These are phyloP conservation scores for Hyles euphorbiae DNA, from an alignment of 1,140 invertebrate species.

Conservation along the genomic window DNA sequence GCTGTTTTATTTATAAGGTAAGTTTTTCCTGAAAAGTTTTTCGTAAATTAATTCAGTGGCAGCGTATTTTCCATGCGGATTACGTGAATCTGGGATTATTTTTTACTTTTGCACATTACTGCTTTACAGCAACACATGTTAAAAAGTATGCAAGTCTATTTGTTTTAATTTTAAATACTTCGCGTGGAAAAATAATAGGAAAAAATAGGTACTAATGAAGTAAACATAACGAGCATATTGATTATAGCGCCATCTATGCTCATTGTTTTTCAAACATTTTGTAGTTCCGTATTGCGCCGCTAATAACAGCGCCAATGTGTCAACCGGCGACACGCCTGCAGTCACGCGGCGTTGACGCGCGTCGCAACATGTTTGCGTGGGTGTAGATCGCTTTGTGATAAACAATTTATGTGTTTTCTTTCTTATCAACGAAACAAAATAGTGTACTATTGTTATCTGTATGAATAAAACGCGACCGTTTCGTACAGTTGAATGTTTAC, in stretches of 20 bases:
- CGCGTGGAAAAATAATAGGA: too few relatives aligned
- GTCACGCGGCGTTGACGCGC: conserved; percentile 71
- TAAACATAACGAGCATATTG: conserved; percentile 12
- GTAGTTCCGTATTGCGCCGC: conserved; percentile 35
- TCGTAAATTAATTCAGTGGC: background rate
- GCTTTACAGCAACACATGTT: too few relatives aligned
- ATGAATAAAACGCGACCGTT: conserved; percentile 10
- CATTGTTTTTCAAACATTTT: conserved; percentile 1
- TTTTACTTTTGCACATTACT: too few relatives aligned
- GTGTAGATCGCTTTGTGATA: conserved; percentile 63
- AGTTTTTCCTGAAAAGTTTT: conserved; percentile 11
- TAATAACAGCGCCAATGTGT: conserved; percentile 54
- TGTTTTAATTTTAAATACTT: too few relatives aligned
- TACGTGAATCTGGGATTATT: background rate
- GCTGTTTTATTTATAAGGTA: conserved; percentile 9
- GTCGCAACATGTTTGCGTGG: conserved; percentile 65
- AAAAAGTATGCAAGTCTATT: too few relatives aligned
- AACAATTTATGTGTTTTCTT: conserved; percentile 61
- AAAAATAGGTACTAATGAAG: background rate
- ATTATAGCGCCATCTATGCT: conserved; percentile 51
- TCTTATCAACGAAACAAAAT: conserved; percentile 44
- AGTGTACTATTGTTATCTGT: conserved; percentile 25
- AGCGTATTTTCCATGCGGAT: background rate
- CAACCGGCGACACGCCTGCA: conserved; percentile 64
- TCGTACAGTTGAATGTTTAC: conserved; percentile 21